phyloP scores from a whole-genome alignment of 2,797 vertebrate genomes.

The Acanthiza pusilla region DNA sequence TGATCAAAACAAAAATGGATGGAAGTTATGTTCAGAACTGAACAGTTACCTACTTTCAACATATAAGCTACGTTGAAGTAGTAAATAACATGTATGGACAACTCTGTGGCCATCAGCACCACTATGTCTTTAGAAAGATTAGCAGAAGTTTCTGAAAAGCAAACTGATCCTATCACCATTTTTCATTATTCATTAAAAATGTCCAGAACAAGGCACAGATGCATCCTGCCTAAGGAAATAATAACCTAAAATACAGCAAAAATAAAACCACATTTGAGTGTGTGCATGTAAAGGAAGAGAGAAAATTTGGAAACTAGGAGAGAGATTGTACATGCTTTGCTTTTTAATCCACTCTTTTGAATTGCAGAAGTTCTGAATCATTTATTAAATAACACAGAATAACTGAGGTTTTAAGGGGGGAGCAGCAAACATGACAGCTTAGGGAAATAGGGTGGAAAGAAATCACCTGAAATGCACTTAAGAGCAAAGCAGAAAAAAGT shows the following conservation, averaged over 20 bases:
- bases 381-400: not conserved
- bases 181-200: not conserved
- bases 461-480: not conserved
- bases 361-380: not conserved
- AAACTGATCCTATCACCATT: not conserved
- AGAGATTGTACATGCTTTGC: fast-evolving
- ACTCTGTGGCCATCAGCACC: not conserved
- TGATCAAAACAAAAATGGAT: not conserved
- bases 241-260: not conserved
- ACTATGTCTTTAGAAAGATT: not conserved
- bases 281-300: not conserved
- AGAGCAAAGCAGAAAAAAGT: not conserved
- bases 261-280: not conserved
- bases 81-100: not conserved
- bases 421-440: not conserved
- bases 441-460: slow-evolving; percentile 2
- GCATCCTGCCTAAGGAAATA: not conserved
- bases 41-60: not conserved
- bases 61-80: not conserved
- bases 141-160: not conserved
- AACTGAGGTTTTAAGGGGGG: not conserved
- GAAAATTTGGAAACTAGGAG: not conserved
- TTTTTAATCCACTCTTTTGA: not conserved
- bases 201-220: not conserved
- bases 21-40: not conserved